These are phyloP conservation scores for Triplophysa tibetana DNA, from an alignment of 2,113 vertebrate genomes.

Conservation along the genomic window DNA sequence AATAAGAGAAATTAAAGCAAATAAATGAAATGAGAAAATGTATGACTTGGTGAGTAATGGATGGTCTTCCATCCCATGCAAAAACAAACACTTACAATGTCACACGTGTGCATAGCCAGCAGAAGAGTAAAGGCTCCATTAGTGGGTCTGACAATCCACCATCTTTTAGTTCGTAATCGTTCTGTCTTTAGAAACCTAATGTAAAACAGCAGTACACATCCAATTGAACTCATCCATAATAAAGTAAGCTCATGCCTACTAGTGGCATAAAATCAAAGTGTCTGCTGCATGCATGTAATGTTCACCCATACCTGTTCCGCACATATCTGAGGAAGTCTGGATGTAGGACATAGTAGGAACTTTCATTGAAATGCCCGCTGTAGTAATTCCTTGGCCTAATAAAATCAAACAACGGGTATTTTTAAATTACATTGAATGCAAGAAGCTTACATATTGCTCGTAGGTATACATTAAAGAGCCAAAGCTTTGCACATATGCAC, in stretches of 20 bases:
- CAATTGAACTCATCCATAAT: neutral
- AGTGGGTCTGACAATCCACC: conserved; percentile 81
- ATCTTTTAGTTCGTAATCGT: conserved; percentile 59
- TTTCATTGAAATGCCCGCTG: conserved; percentile 60
- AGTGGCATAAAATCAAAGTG: neutral
- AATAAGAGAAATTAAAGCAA: neutral
- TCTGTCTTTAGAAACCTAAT: conserved; percentile 80
- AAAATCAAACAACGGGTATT: neutral
- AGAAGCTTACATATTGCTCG: neutral
- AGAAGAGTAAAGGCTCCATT: conserved; percentile 84
- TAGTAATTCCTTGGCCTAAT: conserved; percentile 73
- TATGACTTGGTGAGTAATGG: too few relatives aligned
- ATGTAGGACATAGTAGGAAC: conserved; percentile 78
- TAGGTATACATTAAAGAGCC: too few relatives aligned
- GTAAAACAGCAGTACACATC: neutral
- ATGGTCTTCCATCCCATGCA: too few relatives aligned
- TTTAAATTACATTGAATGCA: neutral
- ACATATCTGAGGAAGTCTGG: conserved; percentile 85
- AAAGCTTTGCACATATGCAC: too few relatives aligned
- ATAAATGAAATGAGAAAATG: neutral
- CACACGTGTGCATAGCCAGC: conserved; percentile 87
- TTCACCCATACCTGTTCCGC: conserved; percentile 80
- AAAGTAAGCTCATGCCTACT: neutral
- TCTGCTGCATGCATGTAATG: neutral
- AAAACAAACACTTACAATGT: conserved; percentile 70